Percentiles rank a stretch among this genome's conserved stretches.
These are phyloP conservation scores for Micropoecilia bifurca DNA, from an alignment of 2,797 vertebrate species.

Conservation along the genomic window DNA sequence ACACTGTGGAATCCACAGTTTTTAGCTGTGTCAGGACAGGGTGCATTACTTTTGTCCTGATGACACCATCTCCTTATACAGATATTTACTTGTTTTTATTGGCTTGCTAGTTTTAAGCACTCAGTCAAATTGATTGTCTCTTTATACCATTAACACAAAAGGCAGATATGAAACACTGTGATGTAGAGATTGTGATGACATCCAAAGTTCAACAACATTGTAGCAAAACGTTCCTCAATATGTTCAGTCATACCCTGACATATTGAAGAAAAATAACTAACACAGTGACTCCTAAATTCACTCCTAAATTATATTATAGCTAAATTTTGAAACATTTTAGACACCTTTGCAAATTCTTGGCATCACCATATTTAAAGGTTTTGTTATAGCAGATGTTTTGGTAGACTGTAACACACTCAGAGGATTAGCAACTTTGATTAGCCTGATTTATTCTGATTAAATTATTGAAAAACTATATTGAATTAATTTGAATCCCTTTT, in stretches of 20 bases:
- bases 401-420: neutral
- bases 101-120: neutral
- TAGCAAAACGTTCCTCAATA: neutral
- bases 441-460: neutral
- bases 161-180: neutral
- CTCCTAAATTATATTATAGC: neutral
- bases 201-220: neutral
- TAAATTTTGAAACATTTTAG: neutral
- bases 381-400: neutral
- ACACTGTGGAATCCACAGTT: neutral
- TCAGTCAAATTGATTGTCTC: neutral
- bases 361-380: neutral
- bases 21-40: conserved; percentile 1
- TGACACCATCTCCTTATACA: neutral
- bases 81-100: neutral
- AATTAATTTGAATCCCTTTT: conserved; percentile 23
- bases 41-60: neutral
- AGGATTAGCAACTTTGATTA: neutral
- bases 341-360: neutral
- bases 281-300: neutral
- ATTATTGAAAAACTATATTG: conserved; percentile 17
- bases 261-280: neutral
- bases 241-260: neutral
- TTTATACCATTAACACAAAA: neutral
- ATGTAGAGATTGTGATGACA: neutral